Evolutionary conservation across 2,888 invertebrate genomes (phyloP).

Genomic region (Cistogaster globosa): DNA sequence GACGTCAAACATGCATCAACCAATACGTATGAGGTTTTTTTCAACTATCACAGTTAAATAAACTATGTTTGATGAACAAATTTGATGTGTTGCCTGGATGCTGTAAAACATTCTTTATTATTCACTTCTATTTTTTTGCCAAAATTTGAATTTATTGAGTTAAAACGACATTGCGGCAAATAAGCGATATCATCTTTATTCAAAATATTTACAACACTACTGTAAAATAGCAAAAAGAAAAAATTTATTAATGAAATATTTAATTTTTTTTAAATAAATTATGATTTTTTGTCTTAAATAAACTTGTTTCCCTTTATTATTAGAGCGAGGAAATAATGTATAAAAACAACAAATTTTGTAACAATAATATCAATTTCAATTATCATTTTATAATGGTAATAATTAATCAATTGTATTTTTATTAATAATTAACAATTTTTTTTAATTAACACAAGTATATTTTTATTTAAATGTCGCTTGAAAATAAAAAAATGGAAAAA

Average conservation of each 20-base stretch:
- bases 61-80: no score
- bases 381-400: no score
- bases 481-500: constrained; percentile 1
- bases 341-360: neutral
- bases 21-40: no score
- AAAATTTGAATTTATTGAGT: no score
- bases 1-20: no score
- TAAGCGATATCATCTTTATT: neutral
- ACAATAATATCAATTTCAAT: neutral
- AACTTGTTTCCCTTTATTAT: constrained; percentile 52
- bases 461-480: neutral
- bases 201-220: neutral
- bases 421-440: constrained; percentile 3
- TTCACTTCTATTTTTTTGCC: no score
- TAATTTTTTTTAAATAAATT: constrained; percentile 6
- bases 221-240: neutral
- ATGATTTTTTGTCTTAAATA: constrained; percentile 10
- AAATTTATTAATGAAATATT: constrained; percentile 7
- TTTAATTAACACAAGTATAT: neutral
- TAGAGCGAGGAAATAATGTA: constrained; percentile 52
- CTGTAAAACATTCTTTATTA: no score
- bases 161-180: no score
- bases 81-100: no score
- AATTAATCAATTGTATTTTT: neutral
- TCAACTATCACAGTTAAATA: no score